phyloP scores from a whole-genome alignment of 53 echinoderm and acorn worm genomes.

The Stichopus horrens region DNA sequence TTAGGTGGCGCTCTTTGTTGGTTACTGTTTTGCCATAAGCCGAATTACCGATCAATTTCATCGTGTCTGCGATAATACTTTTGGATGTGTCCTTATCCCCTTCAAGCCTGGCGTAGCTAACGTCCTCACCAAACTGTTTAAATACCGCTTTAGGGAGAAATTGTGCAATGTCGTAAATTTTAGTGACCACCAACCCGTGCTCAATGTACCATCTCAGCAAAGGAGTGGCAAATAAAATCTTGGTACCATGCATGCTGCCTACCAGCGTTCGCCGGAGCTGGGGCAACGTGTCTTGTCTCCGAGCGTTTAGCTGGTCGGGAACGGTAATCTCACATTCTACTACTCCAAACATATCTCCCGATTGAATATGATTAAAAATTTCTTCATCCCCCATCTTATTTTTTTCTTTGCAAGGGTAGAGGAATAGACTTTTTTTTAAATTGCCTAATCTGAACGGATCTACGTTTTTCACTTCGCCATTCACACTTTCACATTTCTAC shows the following conservation, averaged over 20 bases:
- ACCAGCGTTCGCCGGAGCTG: conserved; percentile 53
- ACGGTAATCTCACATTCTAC: conserved; percentile 52
- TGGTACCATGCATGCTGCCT: conserved; percentile 58
- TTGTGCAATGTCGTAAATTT: not conserved
- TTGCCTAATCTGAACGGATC: too few relatives aligned
- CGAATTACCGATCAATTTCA: conserved; percentile 36
- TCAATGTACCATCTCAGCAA: conserved; percentile 51
- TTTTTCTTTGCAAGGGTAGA: too few relatives aligned
- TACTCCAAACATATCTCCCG: too few relatives aligned
- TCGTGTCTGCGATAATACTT: conserved; percentile 35
- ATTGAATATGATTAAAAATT: too few relatives aligned
- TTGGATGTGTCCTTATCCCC: conserved; percentile 15
- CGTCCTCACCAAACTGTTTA: conserved; percentile 49
- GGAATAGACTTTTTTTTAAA: too few relatives aligned
- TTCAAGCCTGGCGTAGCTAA: conserved; percentile 50
- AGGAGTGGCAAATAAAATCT: conserved; percentile 44
- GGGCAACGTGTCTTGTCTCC: conserved; percentile 34
- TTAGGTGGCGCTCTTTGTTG: conserved; percentile 41
- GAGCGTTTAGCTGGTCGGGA: not conserved
- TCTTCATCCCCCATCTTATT: too few relatives aligned
- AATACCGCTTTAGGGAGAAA: conserved; percentile 51
- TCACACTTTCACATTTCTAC: too few relatives aligned
- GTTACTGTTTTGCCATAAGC: conserved; percentile 49
- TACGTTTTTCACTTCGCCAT: too few relatives aligned
- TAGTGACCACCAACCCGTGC: conserved; percentile 52